Evolutionary conservation across 2,888 invertebrate genomes (phyloP).

Genomic region (Amphipoea oculea): DNA sequence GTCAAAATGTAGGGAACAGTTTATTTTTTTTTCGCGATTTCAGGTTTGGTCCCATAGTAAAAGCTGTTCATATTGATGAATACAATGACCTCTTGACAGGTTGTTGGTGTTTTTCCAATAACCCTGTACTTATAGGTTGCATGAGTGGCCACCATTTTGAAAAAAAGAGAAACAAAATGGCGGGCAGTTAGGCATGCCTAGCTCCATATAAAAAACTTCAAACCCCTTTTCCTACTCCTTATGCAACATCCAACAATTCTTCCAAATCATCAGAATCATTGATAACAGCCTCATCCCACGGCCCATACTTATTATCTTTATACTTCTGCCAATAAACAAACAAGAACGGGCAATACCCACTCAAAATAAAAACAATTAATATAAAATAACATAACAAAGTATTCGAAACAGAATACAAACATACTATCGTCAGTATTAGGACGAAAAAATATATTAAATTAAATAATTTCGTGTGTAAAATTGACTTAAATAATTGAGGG

Average conservation of each 20-base stretch:
- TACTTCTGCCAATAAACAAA: slow-evolving; percentile 94
- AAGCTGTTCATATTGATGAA: too few species aligned
- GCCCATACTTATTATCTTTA: slow-evolving; percentile 98
- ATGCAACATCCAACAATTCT: slow-evolving; percentile 73
- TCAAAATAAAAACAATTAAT: slow-evolving; percentile 91
- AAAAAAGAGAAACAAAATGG: too few species aligned
- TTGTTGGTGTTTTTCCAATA: too few species aligned
- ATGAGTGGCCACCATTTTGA: too few species aligned
- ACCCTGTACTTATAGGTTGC: too few species aligned
- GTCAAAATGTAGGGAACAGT: too few species aligned
- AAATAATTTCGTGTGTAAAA: slow-evolving; percentile 90
- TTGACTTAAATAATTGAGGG: slow-evolving; percentile 93
- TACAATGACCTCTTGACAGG: too few species aligned
- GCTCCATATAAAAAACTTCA: too few species aligned
- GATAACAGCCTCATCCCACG: slow-evolving; percentile 98
- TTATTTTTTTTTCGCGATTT: too few species aligned
- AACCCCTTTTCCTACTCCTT: neutral
- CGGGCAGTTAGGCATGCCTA: too few species aligned
- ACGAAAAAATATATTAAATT: slow-evolving; percentile 88
- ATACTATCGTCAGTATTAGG: slow-evolving; percentile 86
- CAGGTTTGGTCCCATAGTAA: too few species aligned
- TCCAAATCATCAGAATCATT: slow-evolving; percentile 91
- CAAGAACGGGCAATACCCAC: slow-evolving; percentile 93
- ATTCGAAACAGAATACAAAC: slow-evolving; percentile 90
- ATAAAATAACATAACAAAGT: slow-evolving; percentile 92